Conservation (phyloP, 2,113 vertebrate species). For the Silurus glanis region DNA sequence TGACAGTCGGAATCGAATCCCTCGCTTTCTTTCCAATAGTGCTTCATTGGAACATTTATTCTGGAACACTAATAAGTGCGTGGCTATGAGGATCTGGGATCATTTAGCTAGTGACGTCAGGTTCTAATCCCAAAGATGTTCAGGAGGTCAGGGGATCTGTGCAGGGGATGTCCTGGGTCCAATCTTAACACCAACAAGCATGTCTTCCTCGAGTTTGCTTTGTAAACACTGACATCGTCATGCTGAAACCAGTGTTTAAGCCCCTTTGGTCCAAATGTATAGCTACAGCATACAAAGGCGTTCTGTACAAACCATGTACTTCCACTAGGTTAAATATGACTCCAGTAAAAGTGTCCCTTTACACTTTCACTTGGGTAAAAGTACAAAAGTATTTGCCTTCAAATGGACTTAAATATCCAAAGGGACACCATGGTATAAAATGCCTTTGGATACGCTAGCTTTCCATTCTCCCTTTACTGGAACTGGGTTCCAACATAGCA, state of each 20-base stretch:
- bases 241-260: neutral
- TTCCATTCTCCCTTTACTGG: no score
- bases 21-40: slow-evolving; percentile 35
- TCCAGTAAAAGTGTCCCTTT: no score
- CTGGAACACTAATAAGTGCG: slow-evolving; percentile 32
- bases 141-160: neutral
- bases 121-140: no score
- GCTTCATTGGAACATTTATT: slow-evolving; percentile 37
- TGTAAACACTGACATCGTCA: neutral
- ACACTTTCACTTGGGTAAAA: no score
- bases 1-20: slow-evolving; percentile 30
- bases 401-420: no score
- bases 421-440: no score
- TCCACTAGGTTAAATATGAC: no score
- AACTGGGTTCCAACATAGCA: no score
- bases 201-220: neutral
- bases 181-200: neutral
- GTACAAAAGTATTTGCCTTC: no score
- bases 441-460: no score
- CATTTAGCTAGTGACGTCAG: neutral
- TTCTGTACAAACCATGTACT: neutral
- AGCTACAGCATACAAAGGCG: neutral
- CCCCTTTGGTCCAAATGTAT: neutral
- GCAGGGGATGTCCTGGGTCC: neutral
- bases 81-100: neutral